A percentile compares a stretch with the other conserved stretches of the same genome.
Conservation (phyloP, 2,888 invertebrate genomes). For the Crepidodera aurea region DNA sequence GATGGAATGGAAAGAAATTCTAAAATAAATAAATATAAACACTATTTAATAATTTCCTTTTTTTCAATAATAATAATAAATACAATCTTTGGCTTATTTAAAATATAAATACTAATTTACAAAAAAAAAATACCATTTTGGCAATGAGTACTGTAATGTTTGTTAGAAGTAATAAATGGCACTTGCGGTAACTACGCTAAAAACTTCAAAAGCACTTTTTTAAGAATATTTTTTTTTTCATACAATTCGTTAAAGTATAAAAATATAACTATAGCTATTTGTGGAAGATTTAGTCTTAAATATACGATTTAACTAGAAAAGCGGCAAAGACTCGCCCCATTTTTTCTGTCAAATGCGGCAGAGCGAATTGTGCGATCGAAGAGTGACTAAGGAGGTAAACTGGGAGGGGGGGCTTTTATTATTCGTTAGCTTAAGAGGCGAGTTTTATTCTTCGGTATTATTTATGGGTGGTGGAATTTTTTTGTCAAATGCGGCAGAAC, state of each 20-base stretch:
- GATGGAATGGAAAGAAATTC: too few relatives aligned
- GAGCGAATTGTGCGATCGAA: not conserved
- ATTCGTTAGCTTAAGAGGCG: constrained; percentile 65
- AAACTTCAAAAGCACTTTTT: constrained; percentile 22
- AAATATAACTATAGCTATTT: constrained; percentile 7
- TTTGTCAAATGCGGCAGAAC: too few relatives aligned
- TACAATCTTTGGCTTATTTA: constrained; percentile 31
- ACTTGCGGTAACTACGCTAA: constrained; percentile 50
- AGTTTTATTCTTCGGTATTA: too few relatives aligned
- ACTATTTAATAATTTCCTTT: constrained; percentile 4
- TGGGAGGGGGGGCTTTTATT: constrained; percentile 32
- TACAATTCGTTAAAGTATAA: constrained; percentile 7
- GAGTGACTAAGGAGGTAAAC: constrained; percentile 2
- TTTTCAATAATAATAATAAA: constrained; percentile 17
- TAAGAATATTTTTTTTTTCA: not conserved
- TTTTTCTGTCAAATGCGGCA: too few relatives aligned
- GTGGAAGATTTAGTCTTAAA: constrained; percentile 4
- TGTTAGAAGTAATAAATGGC: constrained; percentile 43
- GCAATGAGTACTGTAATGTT: constrained; percentile 20
- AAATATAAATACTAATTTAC: constrained; percentile 26
- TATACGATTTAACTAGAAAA: too few relatives aligned
- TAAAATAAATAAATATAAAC: not conserved
- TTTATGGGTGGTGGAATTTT: too few relatives aligned
- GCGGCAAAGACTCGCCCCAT: too few relatives aligned
- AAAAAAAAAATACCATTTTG: constrained; percentile 26